phyloP scores from a whole-genome alignment of 2,797 vertebrate genomes.

The Nothura maculosa region DNA sequence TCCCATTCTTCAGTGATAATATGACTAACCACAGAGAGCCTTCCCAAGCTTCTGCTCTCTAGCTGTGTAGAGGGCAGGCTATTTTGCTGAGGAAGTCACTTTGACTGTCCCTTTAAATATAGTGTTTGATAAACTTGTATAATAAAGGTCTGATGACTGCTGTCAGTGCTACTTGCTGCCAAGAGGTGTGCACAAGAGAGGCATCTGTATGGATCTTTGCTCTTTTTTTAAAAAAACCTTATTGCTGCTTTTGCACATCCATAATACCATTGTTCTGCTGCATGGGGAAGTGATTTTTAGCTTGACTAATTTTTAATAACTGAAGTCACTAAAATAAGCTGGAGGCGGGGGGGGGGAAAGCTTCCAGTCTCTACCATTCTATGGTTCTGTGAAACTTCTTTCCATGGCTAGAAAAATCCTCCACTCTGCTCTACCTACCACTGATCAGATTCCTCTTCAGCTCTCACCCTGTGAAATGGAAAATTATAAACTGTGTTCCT shows the following conservation, averaged over 20 bases:
- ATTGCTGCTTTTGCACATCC: background rate
- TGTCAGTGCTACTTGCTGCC: background rate
- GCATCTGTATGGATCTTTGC: background rate
- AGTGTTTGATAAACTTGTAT: background rate
- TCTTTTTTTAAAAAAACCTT: background rate
- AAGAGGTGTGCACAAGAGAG: background rate
- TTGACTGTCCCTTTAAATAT: background rate
- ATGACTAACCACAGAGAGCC: background rate
- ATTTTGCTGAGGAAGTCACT: constrained; percentile 5
- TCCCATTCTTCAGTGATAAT: background rate
- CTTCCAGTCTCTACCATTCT: no score
- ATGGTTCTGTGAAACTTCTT: background rate
- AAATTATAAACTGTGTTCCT: background rate
- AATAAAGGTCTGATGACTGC: constrained; percentile 21
- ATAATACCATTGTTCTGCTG: background rate
- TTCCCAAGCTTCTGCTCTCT: constrained; percentile 1
- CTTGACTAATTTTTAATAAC: background rate
- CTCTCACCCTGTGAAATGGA: background rate
- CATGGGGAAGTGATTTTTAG: background rate
- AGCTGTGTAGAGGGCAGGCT: background rate
- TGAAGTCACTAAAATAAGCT: background rate
- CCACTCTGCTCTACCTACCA: background rate
- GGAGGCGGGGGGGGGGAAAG: no score
- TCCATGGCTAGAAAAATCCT: background rate
- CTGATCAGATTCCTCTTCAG: background rate